Conservation (phyloP, 2,888 invertebrate species). For the Steromphala cineraria region DNA sequence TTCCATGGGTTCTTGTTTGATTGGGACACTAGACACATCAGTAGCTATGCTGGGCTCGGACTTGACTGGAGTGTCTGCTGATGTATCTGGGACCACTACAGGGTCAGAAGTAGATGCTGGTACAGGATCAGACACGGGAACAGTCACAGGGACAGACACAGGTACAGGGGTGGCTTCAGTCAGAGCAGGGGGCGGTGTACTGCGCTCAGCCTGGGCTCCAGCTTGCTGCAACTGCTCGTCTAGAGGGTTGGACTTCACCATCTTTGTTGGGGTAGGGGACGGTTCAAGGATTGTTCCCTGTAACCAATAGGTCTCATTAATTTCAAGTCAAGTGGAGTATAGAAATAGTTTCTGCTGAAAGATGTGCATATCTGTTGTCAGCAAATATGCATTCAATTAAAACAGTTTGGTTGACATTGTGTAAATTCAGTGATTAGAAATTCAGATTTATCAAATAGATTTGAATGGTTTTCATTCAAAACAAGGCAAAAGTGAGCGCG, state of each 20-base stretch:
- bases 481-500: too few relatives aligned
- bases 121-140: neutral
- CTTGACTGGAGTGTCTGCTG: neutral
- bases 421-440: too few relatives aligned
- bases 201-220: neutral
- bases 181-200: neutral
- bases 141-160: neutral
- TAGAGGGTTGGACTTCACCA: constrained; percentile 35
- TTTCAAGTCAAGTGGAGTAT: too few relatives aligned
- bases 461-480: too few relatives aligned
- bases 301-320: neutral
- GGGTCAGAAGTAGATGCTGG: too few relatives aligned
- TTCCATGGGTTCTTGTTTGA: neutral
- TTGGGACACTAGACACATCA: neutral
- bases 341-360: neutral
- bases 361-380: neutral
- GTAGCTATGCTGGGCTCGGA: neutral
- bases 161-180: neutral
- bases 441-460: too few relatives aligned
- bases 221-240: constrained; percentile 35
- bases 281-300: constrained; percentile 38
- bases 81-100: neutral
- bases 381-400: neutral
- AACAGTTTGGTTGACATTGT: too few relatives aligned
- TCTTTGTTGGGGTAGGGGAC: constrained; percentile 33